Evolutionary conservation across 2,113 vertebrate species (phyloP), one percentile per base, ranked within the genome.

Genomic region (Geothlypis trichas): DNA sequence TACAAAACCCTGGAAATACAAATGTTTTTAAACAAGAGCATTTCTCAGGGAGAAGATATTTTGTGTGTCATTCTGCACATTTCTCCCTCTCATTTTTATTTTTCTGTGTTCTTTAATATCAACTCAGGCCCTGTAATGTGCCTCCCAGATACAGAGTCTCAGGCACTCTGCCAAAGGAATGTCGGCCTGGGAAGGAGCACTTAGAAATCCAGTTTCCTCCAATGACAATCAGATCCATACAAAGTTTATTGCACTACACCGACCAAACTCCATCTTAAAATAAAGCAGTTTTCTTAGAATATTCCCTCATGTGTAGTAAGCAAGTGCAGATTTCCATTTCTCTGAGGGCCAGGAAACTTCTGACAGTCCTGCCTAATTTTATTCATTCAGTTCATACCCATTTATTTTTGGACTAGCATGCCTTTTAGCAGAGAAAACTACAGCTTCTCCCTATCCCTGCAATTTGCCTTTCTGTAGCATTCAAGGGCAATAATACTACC

Each of bases 91-190:
- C 51, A 24, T 49, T 77, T 47, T 5, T 57, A 63, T 71, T 93
- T 93, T 83, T 17, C 39, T 59, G 72, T 87, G 44, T 57, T 84
- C 76, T 68, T 92, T 78, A 80, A 61, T 54, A 37, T 77, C 73
- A 96, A 73, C 41, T 63, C 5, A 1, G 46, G 66, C 78, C 66
- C 80, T 91, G 84, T 87, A 82, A 68, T 33, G 54, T 55, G 54
- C 89, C 84, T 95, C 87, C 54, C 84, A 93, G 65, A 92, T 75
- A 79, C 16, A 89, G 68, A 82, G 73, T 65, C 86, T 92, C 71
- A 72, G 93, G 93, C 91, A 96, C 52, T 23, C 84, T 95, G 94
- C 93, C 95, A 95, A 86, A 90, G 65, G 63, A 92, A 95, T n/a
- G 59, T 51, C 51, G 2, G 92, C 65, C 76, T 87, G 52, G 14